A percentile compares a stretch with the other conserved stretches of the same genome.
phyloP scores from a whole-genome alignment of 2,888 invertebrate genomes.

The Steinernema hermaphroditum region DNA sequence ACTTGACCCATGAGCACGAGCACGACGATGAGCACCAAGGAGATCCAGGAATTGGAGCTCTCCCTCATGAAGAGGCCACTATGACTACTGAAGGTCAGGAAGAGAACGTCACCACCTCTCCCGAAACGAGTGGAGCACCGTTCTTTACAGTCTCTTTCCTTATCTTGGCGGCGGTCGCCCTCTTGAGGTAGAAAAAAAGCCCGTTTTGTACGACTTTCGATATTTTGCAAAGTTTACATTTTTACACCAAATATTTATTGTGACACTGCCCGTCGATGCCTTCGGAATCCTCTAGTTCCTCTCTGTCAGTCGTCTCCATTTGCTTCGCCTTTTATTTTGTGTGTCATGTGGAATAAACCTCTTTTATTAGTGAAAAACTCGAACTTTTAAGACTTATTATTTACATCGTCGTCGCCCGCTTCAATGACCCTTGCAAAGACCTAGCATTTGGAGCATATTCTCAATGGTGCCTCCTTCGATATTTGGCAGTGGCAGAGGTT shows the following conservation, averaged over 20 bases:
- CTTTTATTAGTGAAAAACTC: constrained; percentile 13
- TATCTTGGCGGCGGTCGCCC: not conserved
- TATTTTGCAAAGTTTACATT: not conserved
- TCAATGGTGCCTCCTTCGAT: constrained; percentile 45
- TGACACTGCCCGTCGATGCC: constrained; percentile 23
- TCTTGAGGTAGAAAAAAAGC: not conserved
- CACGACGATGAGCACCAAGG: not conserved
- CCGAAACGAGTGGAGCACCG: constrained; percentile 11
- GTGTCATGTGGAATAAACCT: constrained; percentile 7
- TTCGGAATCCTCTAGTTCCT: constrained; percentile 10
- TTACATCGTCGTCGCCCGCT: not conserved
- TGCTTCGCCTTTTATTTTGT: constrained; percentile 1
- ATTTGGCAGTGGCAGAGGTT: constrained; percentile 24
- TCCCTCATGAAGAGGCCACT: constrained; percentile 5
- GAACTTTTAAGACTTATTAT: constrained; percentile 1
- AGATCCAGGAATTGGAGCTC: not conserved
- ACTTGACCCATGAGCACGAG: not conserved
- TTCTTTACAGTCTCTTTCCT: not conserved
- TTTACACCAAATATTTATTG: constrained; percentile 25
- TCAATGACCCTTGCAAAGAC: constrained; percentile 48
- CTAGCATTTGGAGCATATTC: constrained; percentile 52
- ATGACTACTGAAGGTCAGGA: not conserved
- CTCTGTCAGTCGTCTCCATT: no score
- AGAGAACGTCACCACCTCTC: not conserved
- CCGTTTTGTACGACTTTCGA: not conserved